Evolutionary conservation across 2,888 invertebrate species (phyloP).

Genomic region (Allophyes oxyacanthae): DNA sequence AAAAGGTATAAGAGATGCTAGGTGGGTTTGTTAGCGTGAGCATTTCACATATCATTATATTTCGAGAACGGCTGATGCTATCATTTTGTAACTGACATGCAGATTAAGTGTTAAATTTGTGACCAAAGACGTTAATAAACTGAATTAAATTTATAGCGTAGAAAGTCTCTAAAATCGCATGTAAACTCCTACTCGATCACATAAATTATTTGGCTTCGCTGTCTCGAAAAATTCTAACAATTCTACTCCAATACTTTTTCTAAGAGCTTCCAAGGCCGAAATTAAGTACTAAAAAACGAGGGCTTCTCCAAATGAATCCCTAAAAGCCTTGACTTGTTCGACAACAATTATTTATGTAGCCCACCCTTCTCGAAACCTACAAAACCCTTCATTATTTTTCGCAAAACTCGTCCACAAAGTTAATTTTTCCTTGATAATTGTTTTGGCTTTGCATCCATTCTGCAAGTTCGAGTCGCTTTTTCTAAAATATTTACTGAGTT

Average conservation of each 20-base stretch:
- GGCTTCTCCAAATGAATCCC: conserved; percentile 47
- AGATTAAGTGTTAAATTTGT: no score
- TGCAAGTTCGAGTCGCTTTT: conserved; percentile 27
- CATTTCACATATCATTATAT: no score
- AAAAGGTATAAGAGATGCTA: no score
- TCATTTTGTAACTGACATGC: no score
- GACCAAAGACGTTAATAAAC: no score
- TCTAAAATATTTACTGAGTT: conserved; percentile 42
- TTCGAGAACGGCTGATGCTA: no score
- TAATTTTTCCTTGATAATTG: conserved; percentile 65
- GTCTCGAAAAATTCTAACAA: neutral
- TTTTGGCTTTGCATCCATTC: conserved; percentile 50
- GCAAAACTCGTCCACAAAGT: conserved; percentile 55
- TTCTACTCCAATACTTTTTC: neutral
- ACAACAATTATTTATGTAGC: conserved; percentile 58
- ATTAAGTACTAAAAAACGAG: conserved; percentile 15
- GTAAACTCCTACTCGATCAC: no score
- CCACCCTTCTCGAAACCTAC: conserved; percentile 14
- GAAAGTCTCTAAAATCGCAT: no score
- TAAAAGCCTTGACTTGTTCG: conserved; percentile 46
- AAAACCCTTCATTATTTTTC: conserved; percentile 62
- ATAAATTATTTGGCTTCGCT: neutral
- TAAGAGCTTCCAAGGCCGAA: conserved; percentile 23
- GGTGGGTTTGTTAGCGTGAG: no score
- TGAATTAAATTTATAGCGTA: no score